These are phyloP conservation scores for Melanotaenia duboulayi DNA, from an alignment of 2,113 vertebrate genomes.

Conservation along the genomic window DNA sequence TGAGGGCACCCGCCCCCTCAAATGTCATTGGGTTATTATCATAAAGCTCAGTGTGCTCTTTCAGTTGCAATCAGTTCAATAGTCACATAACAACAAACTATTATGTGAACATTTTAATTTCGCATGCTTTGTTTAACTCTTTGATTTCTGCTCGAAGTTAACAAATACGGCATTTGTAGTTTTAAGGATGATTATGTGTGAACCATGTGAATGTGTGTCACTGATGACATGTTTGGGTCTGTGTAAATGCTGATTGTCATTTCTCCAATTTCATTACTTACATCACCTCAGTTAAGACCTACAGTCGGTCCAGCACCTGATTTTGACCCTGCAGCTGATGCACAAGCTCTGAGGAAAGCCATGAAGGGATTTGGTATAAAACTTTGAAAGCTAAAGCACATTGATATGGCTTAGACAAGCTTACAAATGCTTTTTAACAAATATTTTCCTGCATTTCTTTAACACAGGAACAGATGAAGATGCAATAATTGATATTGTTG, in stretches of 20 bases:
- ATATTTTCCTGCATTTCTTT: not conserved
- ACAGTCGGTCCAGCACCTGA: slow-evolving; percentile 76
- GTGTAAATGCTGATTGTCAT: not conserved
- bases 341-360: slow-evolving; percentile 92
- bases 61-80: slow-evolving; percentile 4
- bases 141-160: slow-evolving; percentile 21
- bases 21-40: slow-evolving; percentile 41
- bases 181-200: not conserved
- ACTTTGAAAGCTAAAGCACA: not conserved
- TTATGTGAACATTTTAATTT: not conserved
- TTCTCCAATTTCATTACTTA: slow-evolving; percentile 9
- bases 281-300: slow-evolving; percentile 84
- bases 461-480: slow-evolving; percentile 91
- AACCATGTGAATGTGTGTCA: not conserved
- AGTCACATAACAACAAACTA: slow-evolving; percentile 4
- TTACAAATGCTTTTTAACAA: not conserved
- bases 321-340: slow-evolving; percentile 89
- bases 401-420: not conserved
- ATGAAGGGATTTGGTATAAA: slow-evolving; percentile 96
- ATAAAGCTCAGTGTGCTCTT: slow-evolving; percentile 12
- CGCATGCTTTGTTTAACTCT: slow-evolving; percentile 37
- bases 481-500: slow-evolving; percentile 91
- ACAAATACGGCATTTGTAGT: slow-evolving; percentile 11
- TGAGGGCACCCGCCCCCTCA: slow-evolving; percentile 30
- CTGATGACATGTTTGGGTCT: not conserved